Evolutionary conservation across 2,113 vertebrate species (phyloP), one percentile per base, ranked within the genome.

Genomic region (Chelonoidis abingdonii): DNA sequence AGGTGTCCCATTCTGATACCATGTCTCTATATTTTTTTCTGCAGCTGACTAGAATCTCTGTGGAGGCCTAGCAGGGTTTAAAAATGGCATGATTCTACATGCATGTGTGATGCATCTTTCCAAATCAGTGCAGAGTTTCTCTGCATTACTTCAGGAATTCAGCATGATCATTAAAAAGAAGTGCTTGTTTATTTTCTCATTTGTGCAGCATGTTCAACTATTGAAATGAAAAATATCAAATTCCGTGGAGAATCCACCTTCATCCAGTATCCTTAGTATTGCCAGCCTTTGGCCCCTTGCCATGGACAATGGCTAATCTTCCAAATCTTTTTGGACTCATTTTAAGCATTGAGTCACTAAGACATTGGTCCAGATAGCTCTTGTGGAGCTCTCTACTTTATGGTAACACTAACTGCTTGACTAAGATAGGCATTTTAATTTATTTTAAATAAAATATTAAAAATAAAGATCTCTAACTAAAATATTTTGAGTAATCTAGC

Each of bases 321-420:
- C 17, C 0, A 10, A 0, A 41, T 27, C 21, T 5, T n/a, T 75
- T 75, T 75, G 29, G 14, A 65, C 21, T 41, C 10, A 17, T 17
- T 72, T 72, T 38, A 72, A 72, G n/a, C 19, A 38, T 17, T 72
- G 65, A n/a, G n/a, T 72, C 31, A 8, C n/a, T 75, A 17, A 75
- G n/a, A 8, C 59, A 27, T 2, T 54, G 44, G 38, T 0, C 1
- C 13, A 2, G 0, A 17, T 35, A 72, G 50, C 38, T n/a, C 29
- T 31, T 0, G 0, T 2, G 4, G 41, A 53, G 5, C 59, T 59
- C 38, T 9, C 3, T 78, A 56, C 38, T 85, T 38, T 44, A 27
- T 11, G 4, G 8, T 4, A 62, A n/a, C 24, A 9, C 17, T 62
- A 0, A 65, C 47, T 75, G 29, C 47, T 31, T 12, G 57, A 14